A percentile compares a stretch with the other conserved stretches of the same genome.
Evolutionary conservation across 2,797 vertebrate species (phyloP).

Genomic region (Fundulus diaphanus): DNA sequence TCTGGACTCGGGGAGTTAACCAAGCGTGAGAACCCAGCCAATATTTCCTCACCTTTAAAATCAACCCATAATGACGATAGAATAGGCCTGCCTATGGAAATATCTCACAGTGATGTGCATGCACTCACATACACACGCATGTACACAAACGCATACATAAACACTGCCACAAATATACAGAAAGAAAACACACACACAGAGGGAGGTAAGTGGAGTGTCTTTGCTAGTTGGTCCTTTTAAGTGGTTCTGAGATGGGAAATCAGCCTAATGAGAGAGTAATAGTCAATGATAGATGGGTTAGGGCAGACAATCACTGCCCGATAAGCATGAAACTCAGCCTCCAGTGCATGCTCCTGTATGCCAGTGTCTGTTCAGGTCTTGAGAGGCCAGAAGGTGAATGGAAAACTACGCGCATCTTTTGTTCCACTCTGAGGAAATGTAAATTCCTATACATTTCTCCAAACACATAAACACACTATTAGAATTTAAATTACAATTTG

Average conservation of each 20-base stretch:
- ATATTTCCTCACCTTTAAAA: constrained; percentile 82
- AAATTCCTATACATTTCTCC: background rate
- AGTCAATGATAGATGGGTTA: constrained; percentile 84
- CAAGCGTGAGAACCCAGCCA: constrained; percentile 78
- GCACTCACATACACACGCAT: constrained; percentile 19
- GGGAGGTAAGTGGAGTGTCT: constrained; percentile 66
- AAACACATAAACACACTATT: background rate
- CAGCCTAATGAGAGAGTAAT: constrained; percentile 82
- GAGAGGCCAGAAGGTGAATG: constrained; percentile 75
- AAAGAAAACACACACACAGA: constrained; percentile 52
- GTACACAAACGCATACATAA: constrained; percentile 51
- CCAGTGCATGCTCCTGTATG: constrained; percentile 63
- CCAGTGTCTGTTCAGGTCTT: constrained; percentile 56
- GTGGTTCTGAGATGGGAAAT: constrained; percentile 78
- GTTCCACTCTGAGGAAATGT: constrained; percentile 42
- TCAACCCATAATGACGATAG: constrained; percentile 78
- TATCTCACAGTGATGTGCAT: constrained; percentile 67
- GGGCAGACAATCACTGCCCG: constrained; percentile 83
- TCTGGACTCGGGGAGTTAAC: constrained; percentile 77
- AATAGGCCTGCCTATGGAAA: constrained; percentile 82
- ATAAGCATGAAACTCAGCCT: constrained; percentile 71
- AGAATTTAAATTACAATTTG: background rate
- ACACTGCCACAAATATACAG: constrained; percentile 58
- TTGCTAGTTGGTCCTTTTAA: constrained; percentile 71
- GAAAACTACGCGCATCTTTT: constrained; percentile 57